A percentile compares a stretch with the other conserved stretches of the same genome.
Conservation (phyloP, 2,797 vertebrate species). For the Falco cherrug region DNA sequence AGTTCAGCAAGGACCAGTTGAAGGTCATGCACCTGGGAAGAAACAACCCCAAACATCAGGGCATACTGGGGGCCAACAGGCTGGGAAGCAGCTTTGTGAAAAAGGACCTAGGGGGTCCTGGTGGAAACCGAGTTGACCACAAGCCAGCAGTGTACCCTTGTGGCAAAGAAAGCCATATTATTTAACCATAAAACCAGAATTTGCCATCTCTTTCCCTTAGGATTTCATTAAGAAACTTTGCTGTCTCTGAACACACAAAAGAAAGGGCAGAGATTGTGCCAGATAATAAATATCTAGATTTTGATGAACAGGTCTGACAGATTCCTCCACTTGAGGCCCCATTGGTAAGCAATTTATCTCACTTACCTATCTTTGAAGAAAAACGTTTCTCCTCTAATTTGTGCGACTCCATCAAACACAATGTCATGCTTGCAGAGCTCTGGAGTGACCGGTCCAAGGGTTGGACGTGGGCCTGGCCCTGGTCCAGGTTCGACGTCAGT, state of each 20-base stretch:
- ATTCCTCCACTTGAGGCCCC: not conserved
- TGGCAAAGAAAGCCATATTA: not conserved
- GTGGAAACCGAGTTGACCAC: not conserved
- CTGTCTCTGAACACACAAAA: not conserved
- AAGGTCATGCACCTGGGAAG: too few relatives aligned
- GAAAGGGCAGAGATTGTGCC: not conserved
- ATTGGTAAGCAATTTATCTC: not conserved
- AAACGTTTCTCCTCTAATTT: conserved; percentile 95
- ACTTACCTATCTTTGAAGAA: conserved; percentile 98
- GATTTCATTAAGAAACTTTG: not conserved
- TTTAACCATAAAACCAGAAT: not conserved
- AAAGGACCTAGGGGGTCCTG: too few relatives aligned
- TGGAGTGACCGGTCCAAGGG: conserved; percentile 91
- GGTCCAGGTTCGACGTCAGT: conserved; percentile 81
- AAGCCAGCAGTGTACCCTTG: not conserved
- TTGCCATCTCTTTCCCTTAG: not conserved
- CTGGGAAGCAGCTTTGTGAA: not conserved
- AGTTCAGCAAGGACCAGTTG: not conserved
- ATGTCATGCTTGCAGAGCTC: conserved; percentile 90
- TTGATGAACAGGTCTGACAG: not conserved
- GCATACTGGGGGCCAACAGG: not conserved
- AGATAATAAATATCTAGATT: not conserved
- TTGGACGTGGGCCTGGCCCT: conserved; percentile 81
- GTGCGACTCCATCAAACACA: conserved; percentile 90
- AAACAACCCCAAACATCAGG: not conserved